These are phyloP conservation scores for Belgica antarctica DNA, from an alignment of 2,888 invertebrate species.

Conservation along the genomic window DNA sequence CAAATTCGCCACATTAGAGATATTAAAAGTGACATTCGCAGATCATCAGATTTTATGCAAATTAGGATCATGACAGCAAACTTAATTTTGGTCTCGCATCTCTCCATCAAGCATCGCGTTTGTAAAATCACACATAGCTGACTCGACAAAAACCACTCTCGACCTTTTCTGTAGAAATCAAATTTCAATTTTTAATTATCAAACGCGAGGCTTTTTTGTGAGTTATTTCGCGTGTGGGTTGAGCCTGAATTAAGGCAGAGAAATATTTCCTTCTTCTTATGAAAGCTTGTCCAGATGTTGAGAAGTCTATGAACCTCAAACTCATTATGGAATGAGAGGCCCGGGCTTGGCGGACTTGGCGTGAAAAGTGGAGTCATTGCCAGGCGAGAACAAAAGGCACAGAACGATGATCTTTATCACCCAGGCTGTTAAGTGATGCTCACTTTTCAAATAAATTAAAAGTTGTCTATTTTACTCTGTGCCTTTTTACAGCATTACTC, in stretches of 20 bases:
- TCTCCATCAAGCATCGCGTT: conserved; percentile 1
- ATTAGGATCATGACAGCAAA: conserved; percentile 29
- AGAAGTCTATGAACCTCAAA: background rate
- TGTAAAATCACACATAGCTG: background rate
- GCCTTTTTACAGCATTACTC: conserved; percentile 17
- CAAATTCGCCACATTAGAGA: conserved; percentile 9
- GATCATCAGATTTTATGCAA: conserved; percentile 43
- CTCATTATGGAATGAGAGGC: no score
- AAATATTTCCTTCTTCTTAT: conserved; percentile 5
- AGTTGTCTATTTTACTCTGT: background rate
- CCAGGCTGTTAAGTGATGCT: conserved; percentile 22
- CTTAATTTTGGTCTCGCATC: conserved; percentile 7
- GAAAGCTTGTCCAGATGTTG: conserved; percentile 13
- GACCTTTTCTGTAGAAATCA: background rate
- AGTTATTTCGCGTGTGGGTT: conserved; percentile 26
- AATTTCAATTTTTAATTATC: conserved; percentile 19
- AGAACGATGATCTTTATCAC: conserved; percentile 3
- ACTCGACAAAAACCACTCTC: background rate
- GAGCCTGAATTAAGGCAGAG: background rate
- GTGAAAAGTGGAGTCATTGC: background rate
- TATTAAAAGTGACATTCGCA: conserved; percentile 10
- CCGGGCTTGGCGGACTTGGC: background rate
- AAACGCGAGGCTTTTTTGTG: background rate
- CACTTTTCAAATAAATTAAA: conserved; percentile 22
- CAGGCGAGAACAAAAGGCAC: background rate